phyloP scores from a whole-genome alignment of 2,888 invertebrate species.

The Pemphredon lugubris region DNA sequence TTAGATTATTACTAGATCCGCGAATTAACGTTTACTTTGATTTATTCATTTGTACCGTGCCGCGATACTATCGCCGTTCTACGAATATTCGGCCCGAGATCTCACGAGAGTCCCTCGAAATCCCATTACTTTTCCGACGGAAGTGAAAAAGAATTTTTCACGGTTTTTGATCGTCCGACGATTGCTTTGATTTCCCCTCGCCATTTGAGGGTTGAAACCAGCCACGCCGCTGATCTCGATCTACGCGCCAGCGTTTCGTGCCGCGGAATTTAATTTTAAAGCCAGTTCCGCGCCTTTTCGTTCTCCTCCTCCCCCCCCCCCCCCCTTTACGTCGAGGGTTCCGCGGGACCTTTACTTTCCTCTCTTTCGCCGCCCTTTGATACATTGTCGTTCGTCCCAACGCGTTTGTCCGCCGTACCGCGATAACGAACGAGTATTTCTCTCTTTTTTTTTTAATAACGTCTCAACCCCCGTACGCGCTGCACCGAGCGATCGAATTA shows the following conservation, averaged over 20 bases:
- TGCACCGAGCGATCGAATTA: background rate
- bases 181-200: background rate
- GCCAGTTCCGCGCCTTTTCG: conserved; percentile 10
- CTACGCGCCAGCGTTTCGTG: conserved; percentile 12
- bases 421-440: conserved; percentile 17
- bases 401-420: conserved; percentile 24
- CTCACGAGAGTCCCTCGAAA: too few relatives aligned
- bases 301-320: background rate
- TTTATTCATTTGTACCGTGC: too few relatives aligned
- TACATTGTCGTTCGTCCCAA: conserved; percentile 9
- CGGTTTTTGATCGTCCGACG: background rate
- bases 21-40: too few relatives aligned
- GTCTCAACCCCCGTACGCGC: background rate
- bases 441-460: background rate
- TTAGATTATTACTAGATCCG: too few relatives aligned
- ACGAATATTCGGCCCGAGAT: too few relatives aligned
- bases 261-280: conserved; percentile 36
- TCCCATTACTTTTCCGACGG: too few relatives aligned
- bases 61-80: too few relatives aligned
- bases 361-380: conserved; percentile 3
- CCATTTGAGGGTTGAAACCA: background rate
- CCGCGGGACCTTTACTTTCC: background rate
- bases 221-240: background rate
- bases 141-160: background rate
- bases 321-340: conserved; percentile 1